Percentiles rank a stretch among this genome's conserved stretches.
Evolutionary conservation across 2,888 invertebrate genomes (phyloP).

Genomic region (Oeneis ivallda): DNA sequence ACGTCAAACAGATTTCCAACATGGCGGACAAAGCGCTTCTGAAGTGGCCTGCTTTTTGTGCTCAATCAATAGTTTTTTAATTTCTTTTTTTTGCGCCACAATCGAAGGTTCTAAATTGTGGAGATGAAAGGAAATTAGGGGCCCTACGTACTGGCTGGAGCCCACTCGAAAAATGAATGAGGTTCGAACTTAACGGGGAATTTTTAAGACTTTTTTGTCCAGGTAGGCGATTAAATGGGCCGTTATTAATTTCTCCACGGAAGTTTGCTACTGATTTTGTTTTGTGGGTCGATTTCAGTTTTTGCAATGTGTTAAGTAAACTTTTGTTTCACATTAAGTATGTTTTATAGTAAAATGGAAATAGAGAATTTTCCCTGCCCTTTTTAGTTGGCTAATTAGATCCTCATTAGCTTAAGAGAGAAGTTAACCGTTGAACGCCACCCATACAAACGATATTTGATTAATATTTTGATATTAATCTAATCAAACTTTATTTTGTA

Average conservation of each 20-base stretch:
- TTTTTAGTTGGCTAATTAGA: no score
- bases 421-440: no score
- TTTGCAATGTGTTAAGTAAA: constrained; percentile 14
- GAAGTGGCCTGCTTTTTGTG: constrained; percentile 71
- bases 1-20: constrained; percentile 74
- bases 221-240: constrained; percentile 69
- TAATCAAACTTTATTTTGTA: no score
- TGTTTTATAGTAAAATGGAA: no score
- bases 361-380: no score
- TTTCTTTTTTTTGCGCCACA: constrained; percentile 67
- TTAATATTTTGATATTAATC: no score
- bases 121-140: constrained; percentile 76
- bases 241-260: constrained; percentile 62
- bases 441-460: no score
- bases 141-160: constrained; percentile 56
- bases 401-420: no score
- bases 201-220: constrained; percentile 68
- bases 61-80: constrained; percentile 74
- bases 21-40: constrained; percentile 74
- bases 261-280: constrained; percentile 49
- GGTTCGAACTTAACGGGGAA: constrained; percentile 66
- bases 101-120: constrained; percentile 70
- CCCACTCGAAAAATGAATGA: constrained; percentile 75
- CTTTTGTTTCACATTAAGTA: neutral
- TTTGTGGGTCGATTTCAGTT: constrained; percentile 19